Evolutionary conservation across 2,888 invertebrate genomes (phyloP), one percentile per base, ranked within the genome.

Genomic region (Cryptophagus acutangulus): DNA sequence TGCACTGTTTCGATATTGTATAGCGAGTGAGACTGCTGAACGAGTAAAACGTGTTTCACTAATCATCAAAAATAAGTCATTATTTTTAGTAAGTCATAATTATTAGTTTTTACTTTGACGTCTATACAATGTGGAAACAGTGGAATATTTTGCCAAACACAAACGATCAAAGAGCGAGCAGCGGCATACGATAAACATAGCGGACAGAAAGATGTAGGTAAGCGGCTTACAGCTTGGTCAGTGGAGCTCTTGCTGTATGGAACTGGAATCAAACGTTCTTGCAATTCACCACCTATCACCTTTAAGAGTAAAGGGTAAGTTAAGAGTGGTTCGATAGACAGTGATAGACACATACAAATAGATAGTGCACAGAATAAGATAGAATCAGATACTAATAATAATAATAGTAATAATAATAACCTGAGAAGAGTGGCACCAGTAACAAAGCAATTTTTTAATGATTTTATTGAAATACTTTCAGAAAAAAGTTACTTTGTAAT

Each of bases 241-340:
- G 94, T 95, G 78, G 93, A 92, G 78, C 91, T 93, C 89, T 94
- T 94, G 92, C 94, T 94, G 88, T 94, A 94, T 77, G 94, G 95
- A 78, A 95, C 94, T 78, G 95, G 93, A 78, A 95, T 94, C 87
- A 95, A 90, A 80, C 94, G 91, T 82, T 94, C 94, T 86, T 94
- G 92, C 82, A 92, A 92, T 83, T 94, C 93, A 81, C 95, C 95
- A 87, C 94, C 94, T 89, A 95, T 95, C 86, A 95, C 94, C 95
- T 95, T 90, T 84, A 89, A 87, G 82, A 86, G 83, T 82, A 85
- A 87, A 85, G 77, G 82, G 80, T 76, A 82, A 83, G 82, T 81
- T 81, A 82, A 83, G 82, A 82, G 73, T 71, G 73, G 67, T 74
- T 74, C 67, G 70, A 74, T 73, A 75, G 73, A 74, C 70, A 72